Evolutionary conservation across 2,888 invertebrate genomes (phyloP), one percentile per base, ranked within the genome.

Genomic region (Latrodectus elegans): DNA sequence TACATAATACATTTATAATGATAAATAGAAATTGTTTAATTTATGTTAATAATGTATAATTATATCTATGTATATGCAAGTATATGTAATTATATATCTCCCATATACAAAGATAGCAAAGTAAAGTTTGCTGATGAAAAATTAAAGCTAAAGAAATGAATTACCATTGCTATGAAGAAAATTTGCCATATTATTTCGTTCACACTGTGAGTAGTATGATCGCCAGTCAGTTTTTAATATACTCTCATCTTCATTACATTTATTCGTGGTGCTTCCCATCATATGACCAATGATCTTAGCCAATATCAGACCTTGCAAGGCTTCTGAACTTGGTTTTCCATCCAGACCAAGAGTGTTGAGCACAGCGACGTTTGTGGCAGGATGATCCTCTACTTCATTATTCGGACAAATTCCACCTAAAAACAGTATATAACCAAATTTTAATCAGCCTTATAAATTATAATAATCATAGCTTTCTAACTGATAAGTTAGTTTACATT

Each of bases 341-440:
- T 38, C 38, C 2, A 8, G 17, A 15, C n/a, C 12, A 0, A 11
- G 10, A 4, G 51, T 64, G 26, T 80, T 80, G n/a, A 80, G 14
- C 10, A 80, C 64, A 10, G 72, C 80, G 0, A 72, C 71, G 60
- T 80, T 80, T 22, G 14, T 11, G 0, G 80, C 49, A 22, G 80
- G 52, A 1, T 70, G 52, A 8, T 8, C 10, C 14, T 55, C 53
- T 15, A 15, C 53, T 12, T 64, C 14, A 38, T 75, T 75, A 14
- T n/a, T 60, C 49, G 12, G 68, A 38, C 78, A 78, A 14, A 78
- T 22, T 14, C 78, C 78, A 26, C 78, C 78, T 78, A n/a, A 17
- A 38, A 38, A 71, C 11, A 11, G 11, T 15, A 71, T 14, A 38
- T 38, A 38, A 38, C 22, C 22, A 22, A 38, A 6, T 38, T 38